Evolutionary conservation across 1,140 invertebrate genomes (phyloP), one percentile per base, ranked within the genome.

Genomic region (Caenorhabditis inopinata): DNA sequence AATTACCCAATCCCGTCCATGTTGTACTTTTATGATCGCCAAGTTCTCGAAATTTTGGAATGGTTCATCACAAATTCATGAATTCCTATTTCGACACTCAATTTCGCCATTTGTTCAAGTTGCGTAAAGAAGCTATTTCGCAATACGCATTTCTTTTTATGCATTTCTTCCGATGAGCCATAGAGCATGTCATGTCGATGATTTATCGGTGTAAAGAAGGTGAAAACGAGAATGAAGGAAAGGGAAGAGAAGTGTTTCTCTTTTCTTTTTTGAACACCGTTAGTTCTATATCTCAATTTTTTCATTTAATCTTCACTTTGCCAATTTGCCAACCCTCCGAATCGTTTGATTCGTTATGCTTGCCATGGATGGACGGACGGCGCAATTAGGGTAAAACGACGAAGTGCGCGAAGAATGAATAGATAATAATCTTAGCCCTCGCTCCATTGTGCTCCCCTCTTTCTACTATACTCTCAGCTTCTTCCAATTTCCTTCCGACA

Each of bases 71-170:
- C 18, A 18, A 9, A 68, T 68, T 68, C 58, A 68, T 68, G 58
- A 68, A 68, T 29, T 42, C 58, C 32, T 18, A 3, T n/a, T 18
- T n/a, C 32, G n/a, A 29, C 58, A 68, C 58, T 68, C 58, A 35
- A 68, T 68, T 68, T 68, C 58, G 58, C 58, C 35, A 68, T 68
- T 68, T 38, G n/a, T 18, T 29, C 32, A 68, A 32, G 58, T 42
- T 27, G 35, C n/a, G 32, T 2, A 38, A 38, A 18, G 21, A 68
- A 18, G 27, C 38, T n/a, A 12, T 42, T 42, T 32, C 32, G 18
- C 3, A 51, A 23, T 23, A 51, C 48, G 21, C 48, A 6, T 51
- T 23, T 51, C 49, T 51, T 68, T 68, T 68, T 38, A 38, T 68
- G 58, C 23, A 68, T 68, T 42, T 68, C 51, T 58, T 12, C n/a